These are phyloP conservation scores for Drosophila anomelani DNA, from an alignment of 2,888 invertebrate genomes.

Conservation along the genomic window DNA sequence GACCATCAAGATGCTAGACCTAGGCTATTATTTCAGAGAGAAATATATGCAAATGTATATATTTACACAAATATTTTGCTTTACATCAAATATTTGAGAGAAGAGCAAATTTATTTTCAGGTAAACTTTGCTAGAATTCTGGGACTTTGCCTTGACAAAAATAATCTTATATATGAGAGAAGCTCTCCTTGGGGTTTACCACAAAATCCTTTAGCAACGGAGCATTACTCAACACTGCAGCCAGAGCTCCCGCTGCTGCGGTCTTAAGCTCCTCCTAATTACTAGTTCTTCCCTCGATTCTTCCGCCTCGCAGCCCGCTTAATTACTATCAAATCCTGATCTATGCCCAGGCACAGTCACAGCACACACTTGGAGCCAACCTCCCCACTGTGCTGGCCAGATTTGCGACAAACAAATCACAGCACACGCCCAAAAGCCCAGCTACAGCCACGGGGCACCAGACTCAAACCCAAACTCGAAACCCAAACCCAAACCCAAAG, in stretches of 20 bases:
- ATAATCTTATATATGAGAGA: background rate
- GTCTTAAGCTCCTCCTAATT: slow-evolving; percentile 23
- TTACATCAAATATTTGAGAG: background rate
- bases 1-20: slow-evolving; percentile 8
- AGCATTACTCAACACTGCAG: slow-evolving; percentile 10
- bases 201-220: background rate
- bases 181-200: background rate
- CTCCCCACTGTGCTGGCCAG: slow-evolving; percentile 24
- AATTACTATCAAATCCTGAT: slow-evolving; percentile 43
- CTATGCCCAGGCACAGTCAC: slow-evolving; percentile 1
- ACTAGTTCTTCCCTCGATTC: slow-evolving; percentile 21
- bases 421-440: slow-evolving; percentile 31
- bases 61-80: background rate
- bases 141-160: background rate
- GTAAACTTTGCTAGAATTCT: background rate
- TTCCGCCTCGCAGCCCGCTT: slow-evolving; percentile 25
- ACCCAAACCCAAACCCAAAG: background rate
- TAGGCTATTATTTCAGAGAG: background rate
- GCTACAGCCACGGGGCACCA: background rate
- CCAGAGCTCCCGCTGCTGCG: slow-evolving; percentile 16
- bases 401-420: slow-evolving; percentile 35
- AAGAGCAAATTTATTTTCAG: background rate
- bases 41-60: background rate
- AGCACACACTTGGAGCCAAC: background rate
- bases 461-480: background rate